Evolutionary conservation across 1,140 invertebrate genomes (phyloP), one percentile per base, ranked within the genome.

Genomic region (Dufourea novaeangliae): DNA sequence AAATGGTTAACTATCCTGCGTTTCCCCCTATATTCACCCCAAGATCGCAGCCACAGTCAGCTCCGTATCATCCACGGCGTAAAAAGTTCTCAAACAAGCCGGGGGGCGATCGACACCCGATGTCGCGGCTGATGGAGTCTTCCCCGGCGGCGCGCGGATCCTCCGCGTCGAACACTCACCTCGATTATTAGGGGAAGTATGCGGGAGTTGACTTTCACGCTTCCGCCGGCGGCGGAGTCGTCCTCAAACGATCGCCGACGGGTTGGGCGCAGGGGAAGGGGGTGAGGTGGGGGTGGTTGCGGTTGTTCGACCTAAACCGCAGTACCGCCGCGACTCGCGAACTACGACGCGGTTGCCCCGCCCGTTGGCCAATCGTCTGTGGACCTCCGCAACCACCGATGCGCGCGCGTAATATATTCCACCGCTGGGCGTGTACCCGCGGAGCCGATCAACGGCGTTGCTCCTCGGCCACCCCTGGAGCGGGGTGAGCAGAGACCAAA

Each of bases 331-430:
- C 77, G 71, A 76, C 74, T 83, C 82, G 79, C 52, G 70, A 83
- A 82, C 72, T 79, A 57, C 50, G 70, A 62, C 44, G 41, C 34
- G 29, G 34, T 61, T 68, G 80, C 88, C 73, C 86, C 90, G 86
- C 90, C 90, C 83, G 71, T 67, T 75, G 54, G 66, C 90, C 90
- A 91, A 91, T 90, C 75, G 67, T 56, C 56, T 14, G 41, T 61
- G 34, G 8, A 8, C 61, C 64, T 22, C 20, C 10, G 69, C 56
- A 44, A 86, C 67, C 76, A 74, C 46, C 59, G 32, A n/a, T n/a
- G 44, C 72, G 74, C 63, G 62, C 52, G 67, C 57, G 66, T 69
- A 63, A 72, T n/a, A n/a, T n/a, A n/a, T 71, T 68, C 25, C 64
- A 39, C 54, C 54, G 66, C 67, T 82, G 70, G 82, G 73, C 75